Conservation (phyloP, 2,888 invertebrate genomes). For the Ennomos erosarius region DNA sequence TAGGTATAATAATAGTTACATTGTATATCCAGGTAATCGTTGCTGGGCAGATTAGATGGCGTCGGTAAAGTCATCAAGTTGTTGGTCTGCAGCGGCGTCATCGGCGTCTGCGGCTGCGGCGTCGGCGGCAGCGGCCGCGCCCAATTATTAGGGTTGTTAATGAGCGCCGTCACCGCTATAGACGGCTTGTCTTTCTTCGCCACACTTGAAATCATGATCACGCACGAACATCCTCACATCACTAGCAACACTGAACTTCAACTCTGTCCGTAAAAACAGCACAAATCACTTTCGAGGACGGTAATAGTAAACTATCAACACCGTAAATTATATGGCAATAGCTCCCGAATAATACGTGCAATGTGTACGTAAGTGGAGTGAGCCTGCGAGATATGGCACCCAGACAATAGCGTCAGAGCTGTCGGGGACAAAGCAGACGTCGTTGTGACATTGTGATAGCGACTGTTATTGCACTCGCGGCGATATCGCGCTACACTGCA, state of each 20-base stretch:
- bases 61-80: slow-evolving; percentile 64
- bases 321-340: slow-evolving; percentile 53
- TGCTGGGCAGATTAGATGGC: slow-evolving; percentile 63
- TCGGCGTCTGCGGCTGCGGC: slow-evolving; percentile 55
- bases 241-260: slow-evolving; percentile 69
- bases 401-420: slow-evolving; percentile 59
- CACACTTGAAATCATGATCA: slow-evolving; percentile 85
- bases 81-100: slow-evolving; percentile 55
- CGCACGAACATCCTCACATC: slow-evolving; percentile 81
- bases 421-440: slow-evolving; percentile 70
- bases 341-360: slow-evolving; percentile 55
- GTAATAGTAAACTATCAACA: slow-evolving; percentile 53
- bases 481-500: slow-evolving; percentile 73
- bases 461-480: slow-evolving; percentile 72
- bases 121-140: slow-evolving; percentile 73
- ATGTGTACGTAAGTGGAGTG: slow-evolving; percentile 51
- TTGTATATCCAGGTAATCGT: slow-evolving; percentile 80
- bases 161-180: slow-evolving; percentile 94
- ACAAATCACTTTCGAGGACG: slow-evolving; percentile 57
- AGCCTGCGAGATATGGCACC: slow-evolving; percentile 54
- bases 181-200: slow-evolving; percentile 95
- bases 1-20: slow-evolving; percentile 65
- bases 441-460: slow-evolving; percentile 81
- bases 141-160: slow-evolving; percentile 86
- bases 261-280: slow-evolving; percentile 49